These are phyloP conservation scores for Zaprionus camerounensis DNA, from an alignment of 1,140 invertebrate genomes.

Conservation along the genomic window DNA sequence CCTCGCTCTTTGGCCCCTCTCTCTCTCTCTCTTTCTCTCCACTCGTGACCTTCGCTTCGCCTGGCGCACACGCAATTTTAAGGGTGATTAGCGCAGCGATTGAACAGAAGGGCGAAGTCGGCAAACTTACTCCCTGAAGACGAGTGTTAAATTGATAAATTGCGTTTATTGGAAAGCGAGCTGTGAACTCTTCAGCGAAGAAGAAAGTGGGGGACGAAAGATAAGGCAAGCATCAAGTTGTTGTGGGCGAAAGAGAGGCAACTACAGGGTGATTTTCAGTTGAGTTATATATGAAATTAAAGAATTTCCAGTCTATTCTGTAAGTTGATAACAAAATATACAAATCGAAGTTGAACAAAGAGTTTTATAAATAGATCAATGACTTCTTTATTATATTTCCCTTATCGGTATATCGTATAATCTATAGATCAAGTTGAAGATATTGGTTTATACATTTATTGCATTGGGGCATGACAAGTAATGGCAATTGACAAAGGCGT, in stretches of 20 bases:
- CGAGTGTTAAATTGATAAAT: constrained; percentile 81
- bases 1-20: background rate
- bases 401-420: constrained; percentile 25
- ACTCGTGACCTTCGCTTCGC: constrained; percentile 61
- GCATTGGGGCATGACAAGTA: background rate
- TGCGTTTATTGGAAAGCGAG: constrained; percentile 79
- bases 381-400: background rate
- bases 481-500: too few species aligned
- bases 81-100: constrained; percentile 72
- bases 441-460: background rate
- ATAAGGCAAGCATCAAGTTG: constrained; percentile 18
- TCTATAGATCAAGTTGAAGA: constrained; percentile 25
- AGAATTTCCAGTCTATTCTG: background rate
- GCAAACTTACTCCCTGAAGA: background rate
- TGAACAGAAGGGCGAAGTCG: background rate
- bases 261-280: background rate
- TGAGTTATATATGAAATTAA: background rate
- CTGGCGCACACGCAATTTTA: constrained; percentile 71
- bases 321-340: background rate
- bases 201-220: background rate
- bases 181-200: constrained; percentile 49
- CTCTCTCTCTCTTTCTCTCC: background rate
- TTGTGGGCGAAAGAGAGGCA: background rate
- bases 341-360: constrained; percentile 2
- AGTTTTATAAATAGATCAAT: constrained; percentile 1